Conservation (phyloP, 2,797 vertebrate species). For the Thamnophis elegans region DNA sequence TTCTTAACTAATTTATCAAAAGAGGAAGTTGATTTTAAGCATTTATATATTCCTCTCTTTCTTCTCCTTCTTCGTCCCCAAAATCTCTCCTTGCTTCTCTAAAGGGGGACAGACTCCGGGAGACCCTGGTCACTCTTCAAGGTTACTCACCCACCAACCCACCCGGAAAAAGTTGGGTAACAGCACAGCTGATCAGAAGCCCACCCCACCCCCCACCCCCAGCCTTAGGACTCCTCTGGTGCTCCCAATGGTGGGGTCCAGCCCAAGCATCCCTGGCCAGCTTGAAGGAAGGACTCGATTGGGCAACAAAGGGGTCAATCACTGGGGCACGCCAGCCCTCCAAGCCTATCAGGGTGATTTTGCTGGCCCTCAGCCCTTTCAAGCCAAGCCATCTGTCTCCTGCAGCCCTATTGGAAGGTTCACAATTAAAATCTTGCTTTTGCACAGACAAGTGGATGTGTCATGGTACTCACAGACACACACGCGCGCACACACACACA, state of each 20-base stretch:
- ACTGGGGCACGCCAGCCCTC: neutral
- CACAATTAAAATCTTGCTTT: neutral
- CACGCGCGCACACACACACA: neutral
- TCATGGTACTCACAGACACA: neutral
- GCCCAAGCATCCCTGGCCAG: neutral
- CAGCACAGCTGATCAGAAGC: neutral
- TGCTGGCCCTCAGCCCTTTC: neutral
- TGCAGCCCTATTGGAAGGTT: neutral
- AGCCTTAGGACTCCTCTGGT: neutral
- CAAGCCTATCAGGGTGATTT: neutral
- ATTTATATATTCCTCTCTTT: conserved; percentile 17
- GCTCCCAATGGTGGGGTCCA: neutral
- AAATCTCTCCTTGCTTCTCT: conserved; percentile 54
- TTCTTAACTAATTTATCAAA: conserved; percentile 70
- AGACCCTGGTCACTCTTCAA: conserved; percentile 38
- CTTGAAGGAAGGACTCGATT: fast-evolving
- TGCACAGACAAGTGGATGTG: neutral
- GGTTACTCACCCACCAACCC: neutral
- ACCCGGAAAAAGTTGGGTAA: neutral
- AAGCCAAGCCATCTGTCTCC: neutral
- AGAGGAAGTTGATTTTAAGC: conserved; percentile 60
- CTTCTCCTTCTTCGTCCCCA: conserved; percentile 57
- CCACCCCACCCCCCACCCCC: neutral
- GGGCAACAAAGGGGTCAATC: fast-evolving
- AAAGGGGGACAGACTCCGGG: conserved; percentile 39